These are phyloP conservation scores for Cinara cedri DNA, from an alignment of 2,888 invertebrate genomes.

Conservation along the genomic window DNA sequence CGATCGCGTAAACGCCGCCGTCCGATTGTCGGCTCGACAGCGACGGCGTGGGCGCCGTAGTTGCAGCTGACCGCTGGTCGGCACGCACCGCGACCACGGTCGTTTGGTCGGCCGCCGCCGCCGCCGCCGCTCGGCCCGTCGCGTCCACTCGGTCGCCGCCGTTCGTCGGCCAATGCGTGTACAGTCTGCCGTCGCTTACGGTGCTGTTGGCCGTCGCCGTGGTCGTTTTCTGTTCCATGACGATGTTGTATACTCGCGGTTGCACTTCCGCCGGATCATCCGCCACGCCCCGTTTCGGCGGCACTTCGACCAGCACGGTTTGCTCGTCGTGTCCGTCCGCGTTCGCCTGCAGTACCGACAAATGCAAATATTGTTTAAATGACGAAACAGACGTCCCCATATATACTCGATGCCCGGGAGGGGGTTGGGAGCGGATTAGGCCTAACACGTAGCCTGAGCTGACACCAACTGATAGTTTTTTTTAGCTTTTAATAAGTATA, in stretches of 20 bases:
- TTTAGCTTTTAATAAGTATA: too few relatives aligned
- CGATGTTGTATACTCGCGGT: background rate
- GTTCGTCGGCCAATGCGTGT: background rate
- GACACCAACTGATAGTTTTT: too few relatives aligned
- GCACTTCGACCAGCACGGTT: constrained; percentile 18
- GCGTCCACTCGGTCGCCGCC: background rate
- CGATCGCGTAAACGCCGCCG: too few relatives aligned
- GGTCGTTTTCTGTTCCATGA: background rate
- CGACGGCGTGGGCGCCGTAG: too few relatives aligned
- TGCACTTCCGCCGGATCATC: background rate
- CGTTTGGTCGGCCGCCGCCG: background rate
- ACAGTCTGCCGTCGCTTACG: background rate
- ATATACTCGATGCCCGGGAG: background rate
- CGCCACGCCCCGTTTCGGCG: background rate
- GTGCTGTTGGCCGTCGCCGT: background rate
- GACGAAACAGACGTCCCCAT: too few relatives aligned
- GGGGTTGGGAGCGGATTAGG: too few relatives aligned
- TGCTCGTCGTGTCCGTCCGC: constrained; percentile 11
- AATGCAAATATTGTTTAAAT: background rate
- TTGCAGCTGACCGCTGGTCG: background rate
- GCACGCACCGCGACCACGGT: background rate
- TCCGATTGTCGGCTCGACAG: background rate
- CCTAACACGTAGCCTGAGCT: too few relatives aligned
- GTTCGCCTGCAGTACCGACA: constrained; percentile 7
- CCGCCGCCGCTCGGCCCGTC: background rate